These are phyloP conservation scores for Tenualosa ilisha DNA, from an alignment of 2,797 vertebrate species.

Conservation along the genomic window DNA sequence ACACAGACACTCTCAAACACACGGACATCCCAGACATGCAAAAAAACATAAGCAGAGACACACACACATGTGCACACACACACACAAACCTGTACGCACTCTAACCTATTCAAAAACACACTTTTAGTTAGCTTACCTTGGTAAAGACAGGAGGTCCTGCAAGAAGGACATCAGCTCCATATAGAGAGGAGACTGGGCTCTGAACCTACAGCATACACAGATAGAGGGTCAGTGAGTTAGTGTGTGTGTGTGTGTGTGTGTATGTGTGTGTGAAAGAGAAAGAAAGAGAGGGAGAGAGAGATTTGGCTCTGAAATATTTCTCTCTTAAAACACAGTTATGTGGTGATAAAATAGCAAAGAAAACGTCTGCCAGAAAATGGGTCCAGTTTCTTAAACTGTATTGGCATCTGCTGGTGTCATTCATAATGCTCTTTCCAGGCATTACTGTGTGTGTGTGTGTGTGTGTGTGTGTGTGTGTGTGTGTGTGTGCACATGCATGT, in stretches of 20 bases:
- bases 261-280: conserved; percentile 23
- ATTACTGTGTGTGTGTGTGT: background rate
- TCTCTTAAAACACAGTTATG: conserved; percentile 2
- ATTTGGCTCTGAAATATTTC: background rate
- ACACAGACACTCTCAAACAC: conserved; percentile 10
- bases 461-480: background rate
- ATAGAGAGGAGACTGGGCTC: conserved; percentile 83
- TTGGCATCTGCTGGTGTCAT: conserved; percentile 41
- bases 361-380: conserved; percentile 36
- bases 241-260: background rate
- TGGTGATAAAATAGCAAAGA: conserved; percentile 21
- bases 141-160: conserved; percentile 82
- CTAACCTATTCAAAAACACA: background rate
- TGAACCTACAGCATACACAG: conserved; percentile 72
- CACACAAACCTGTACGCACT: background rate
- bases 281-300: background rate
- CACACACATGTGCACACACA: background rate
- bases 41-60: background rate
- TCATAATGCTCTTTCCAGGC: conserved; percentile 41
- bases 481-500: background rate
- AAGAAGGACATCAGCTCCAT: conserved; percentile 68
- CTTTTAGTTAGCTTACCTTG: conserved; percentile 74
- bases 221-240: conserved; percentile 9
- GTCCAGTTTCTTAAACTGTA: conserved; percentile 19
- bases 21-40: background rate